These are phyloP conservation scores for Athetis lepigone DNA, from an alignment of 2,888 invertebrate species.

Conservation along the genomic window DNA sequence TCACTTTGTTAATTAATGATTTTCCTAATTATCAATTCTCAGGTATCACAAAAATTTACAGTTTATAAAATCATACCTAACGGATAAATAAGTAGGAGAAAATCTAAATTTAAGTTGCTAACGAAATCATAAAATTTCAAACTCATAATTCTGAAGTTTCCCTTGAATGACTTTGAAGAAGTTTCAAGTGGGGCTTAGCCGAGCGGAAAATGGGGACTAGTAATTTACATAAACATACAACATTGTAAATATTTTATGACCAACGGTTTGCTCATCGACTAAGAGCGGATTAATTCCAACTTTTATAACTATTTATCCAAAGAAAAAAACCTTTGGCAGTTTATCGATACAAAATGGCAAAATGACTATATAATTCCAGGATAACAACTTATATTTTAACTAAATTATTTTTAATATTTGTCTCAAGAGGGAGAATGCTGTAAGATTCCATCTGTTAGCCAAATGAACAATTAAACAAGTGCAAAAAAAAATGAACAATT, in stretches of 20 bases:
- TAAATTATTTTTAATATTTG: too few relatives aligned
- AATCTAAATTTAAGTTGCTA: too few relatives aligned
- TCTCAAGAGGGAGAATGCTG: not conserved
- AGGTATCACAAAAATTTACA: not conserved
- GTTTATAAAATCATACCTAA: too few relatives aligned
- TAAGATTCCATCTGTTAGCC: not conserved
- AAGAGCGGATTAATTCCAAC: too few relatives aligned
- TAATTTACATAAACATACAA: not conserved
- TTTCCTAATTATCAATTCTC: not conserved
- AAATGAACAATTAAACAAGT: slow-evolving; percentile 25
- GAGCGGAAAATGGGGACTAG: slow-evolving; percentile 8
- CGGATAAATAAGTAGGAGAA: too few relatives aligned
- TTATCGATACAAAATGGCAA: too few relatives aligned
- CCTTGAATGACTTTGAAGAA: slow-evolving; percentile 7
- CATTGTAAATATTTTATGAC: not conserved
- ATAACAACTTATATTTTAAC: too few relatives aligned
- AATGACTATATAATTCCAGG: too few relatives aligned
- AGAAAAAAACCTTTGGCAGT: too few relatives aligned
- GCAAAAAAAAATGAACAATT: slow-evolving; percentile 27
- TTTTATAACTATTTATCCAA: too few relatives aligned
- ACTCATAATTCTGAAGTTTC: slow-evolving; percentile 3
- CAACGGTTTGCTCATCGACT: not conserved
- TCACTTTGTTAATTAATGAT: slow-evolving; percentile 37
- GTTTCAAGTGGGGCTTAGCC: slow-evolving; percentile 11
- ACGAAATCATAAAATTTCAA: not conserved